Conservation (phyloP, 2,113 vertebrate genomes). For the Tyrannus savana region DNA sequence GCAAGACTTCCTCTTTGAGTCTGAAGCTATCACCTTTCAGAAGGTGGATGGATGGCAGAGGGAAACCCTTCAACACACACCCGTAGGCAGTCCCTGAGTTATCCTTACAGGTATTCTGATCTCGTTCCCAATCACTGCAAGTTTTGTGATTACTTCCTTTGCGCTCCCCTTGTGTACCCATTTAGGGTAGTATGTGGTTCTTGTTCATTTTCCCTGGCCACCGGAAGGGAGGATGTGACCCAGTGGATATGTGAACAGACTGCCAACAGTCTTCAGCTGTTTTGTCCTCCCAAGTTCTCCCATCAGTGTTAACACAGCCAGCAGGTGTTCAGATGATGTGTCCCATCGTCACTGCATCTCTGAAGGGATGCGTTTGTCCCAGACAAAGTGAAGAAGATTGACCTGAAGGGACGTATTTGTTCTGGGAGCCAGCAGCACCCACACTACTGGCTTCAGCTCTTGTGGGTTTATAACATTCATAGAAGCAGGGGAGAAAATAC, state of each 20-base stretch:
- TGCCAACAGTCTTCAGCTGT: not conserved
- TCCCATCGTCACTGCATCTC: not conserved
- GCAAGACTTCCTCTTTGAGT: not conserved
- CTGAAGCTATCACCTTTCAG: not conserved
- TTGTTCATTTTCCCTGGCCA: not conserved
- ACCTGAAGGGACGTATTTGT: not conserved
- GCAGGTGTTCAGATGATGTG: not conserved
- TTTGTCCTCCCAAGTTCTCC: not conserved
- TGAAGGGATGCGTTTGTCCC: not conserved
- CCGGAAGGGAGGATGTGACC: not conserved
- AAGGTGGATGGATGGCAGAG: not conserved
- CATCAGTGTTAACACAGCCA: accelerated
- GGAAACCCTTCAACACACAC: not conserved
- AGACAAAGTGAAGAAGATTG: not conserved
- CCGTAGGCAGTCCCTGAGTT: not conserved
- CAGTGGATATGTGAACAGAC: not conserved
- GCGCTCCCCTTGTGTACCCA: not conserved
- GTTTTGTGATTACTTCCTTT: not conserved
- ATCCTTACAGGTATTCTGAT: not conserved
- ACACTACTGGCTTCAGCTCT: accelerated
- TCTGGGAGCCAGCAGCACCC: not conserved
- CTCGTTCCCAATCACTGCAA: not conserved
- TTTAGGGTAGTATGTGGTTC: accelerated
- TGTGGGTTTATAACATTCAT: not conserved
- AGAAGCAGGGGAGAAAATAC: not conserved